Percentiles rank a stretch among this genome's conserved stretches.
These are phyloP conservation scores for Turritopsis rubra DNA, from an alignment of 30 jellyfish, hydroid and myxozoan genomes.

Conservation along the genomic window DNA sequence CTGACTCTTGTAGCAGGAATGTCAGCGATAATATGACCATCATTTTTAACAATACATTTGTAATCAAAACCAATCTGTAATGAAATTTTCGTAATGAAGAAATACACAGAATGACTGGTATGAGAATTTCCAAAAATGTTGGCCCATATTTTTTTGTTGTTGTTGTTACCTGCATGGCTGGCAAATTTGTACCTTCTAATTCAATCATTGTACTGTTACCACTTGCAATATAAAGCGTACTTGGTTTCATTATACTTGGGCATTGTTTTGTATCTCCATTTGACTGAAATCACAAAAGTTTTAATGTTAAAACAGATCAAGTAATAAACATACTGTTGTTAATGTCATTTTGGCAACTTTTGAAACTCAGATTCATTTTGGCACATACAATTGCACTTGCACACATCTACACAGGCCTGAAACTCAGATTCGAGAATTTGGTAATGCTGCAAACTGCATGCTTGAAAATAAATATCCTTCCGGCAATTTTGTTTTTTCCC, in stretches of 20 bases:
- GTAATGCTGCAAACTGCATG: too few species aligned
- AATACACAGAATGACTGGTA: background rate
- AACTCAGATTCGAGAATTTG: too few species aligned
- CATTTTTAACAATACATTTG: background rate
- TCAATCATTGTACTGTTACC: background rate
- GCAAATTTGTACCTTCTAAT: background rate
- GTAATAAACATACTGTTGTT: too few species aligned
- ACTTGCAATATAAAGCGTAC: background rate
- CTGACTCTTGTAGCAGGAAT: background rate
- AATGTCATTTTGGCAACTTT: too few species aligned
- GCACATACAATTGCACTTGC: too few species aligned
- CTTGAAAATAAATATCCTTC: too few species aligned
- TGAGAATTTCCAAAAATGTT: background rate
- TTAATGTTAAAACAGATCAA: too few species aligned
- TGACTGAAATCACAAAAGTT: background rate
- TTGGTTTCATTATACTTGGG: background rate
- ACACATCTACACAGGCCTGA: too few species aligned
- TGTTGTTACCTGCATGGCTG: background rate
- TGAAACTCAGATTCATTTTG: too few species aligned
- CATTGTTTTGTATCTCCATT: background rate
- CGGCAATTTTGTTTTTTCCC: too few species aligned
- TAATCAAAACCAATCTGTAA: background rate
- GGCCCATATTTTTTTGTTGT: background rate
- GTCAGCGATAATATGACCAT: background rate
- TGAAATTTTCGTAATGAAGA: background rate